Base-by-base conservation (phyloP, 2,888 invertebrate species). In the Dryadula phaetusa region DNA sequence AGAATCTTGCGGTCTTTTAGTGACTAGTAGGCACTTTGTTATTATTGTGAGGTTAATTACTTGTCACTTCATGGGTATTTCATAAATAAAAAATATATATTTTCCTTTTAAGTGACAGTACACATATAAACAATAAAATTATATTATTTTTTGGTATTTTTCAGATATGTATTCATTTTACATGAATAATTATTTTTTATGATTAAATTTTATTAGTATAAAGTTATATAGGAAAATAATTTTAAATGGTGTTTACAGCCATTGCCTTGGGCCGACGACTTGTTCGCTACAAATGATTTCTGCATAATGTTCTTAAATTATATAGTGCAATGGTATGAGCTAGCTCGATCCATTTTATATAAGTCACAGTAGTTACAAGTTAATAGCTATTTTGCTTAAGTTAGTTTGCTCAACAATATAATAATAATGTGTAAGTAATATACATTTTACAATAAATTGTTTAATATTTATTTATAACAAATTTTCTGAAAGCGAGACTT, bases 11-110 rank as follows among this genome's bases (percentile, higher is more conserved):
- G 28, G 52, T 52, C 18, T 28, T 0, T 10, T 16, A 28, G 6
- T 16, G n/a, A 28, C 14, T 14, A 1, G 49, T n/a, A 16, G 2
- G n/a, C 3, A 3, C 2, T 52, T 32, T 28, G 52, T 52, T 52
- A n/a, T 52, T 52, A 25, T 32, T 52, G 16, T 6, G 28, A 16
- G 10, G 28, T 52, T 28, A 10, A 42, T 42, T 42, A 18, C 10
- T 52, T 16, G 52, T 52, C 52, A 52, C 28, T n/a, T n/a, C 16
- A 28, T 52, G 52, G 52, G 52, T 52, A 52, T 52, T 52, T 52
- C 16, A 32, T 16, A 32, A 32, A 4, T 52, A 16, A 32, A 8
- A 16, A 52, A 10, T 0, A 3, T 16, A 52, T 20, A 20, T 47
- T 52, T 32, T 52, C 16, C 16, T 28, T 28, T 28, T 28, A 52